phyloP scores from a whole-genome alignment of 1,140 invertebrate genomes.

The Drosophila subpulchrella region DNA sequence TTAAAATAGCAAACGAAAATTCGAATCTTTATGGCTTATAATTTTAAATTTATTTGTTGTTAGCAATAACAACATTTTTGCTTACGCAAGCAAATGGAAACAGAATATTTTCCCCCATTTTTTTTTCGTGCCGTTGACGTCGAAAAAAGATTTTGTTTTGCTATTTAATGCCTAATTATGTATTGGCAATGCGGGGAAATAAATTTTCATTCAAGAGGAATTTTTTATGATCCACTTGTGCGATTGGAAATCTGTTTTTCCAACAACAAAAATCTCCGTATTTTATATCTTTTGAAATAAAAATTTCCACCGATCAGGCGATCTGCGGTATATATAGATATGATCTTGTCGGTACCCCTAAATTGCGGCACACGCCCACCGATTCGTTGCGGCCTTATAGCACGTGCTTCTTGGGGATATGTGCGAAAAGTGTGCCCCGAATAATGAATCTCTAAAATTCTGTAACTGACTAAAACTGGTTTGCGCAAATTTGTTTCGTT shows the following conservation, averaged over 20 bases:
- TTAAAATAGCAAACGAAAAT: constrained; percentile 36
- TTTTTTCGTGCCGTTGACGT: constrained; percentile 54
- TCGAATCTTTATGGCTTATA: constrained; percentile 65
- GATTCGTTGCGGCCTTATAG: constrained; percentile 15
- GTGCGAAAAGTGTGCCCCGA: constrained; percentile 67
- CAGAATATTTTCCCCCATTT: constrained; percentile 46
- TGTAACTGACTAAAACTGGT: constrained; percentile 74
- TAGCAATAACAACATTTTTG: constrained; percentile 56
- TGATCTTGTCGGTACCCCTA: constrained; percentile 18
- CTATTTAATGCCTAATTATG: constrained; percentile 52
- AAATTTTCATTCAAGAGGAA: constrained; percentile 43
- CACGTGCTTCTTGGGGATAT: constrained; percentile 51
- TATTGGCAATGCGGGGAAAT: constrained; percentile 26
- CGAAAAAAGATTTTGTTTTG: constrained; percentile 38
- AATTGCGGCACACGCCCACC: constrained; percentile 51
- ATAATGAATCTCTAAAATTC: constrained; percentile 46
- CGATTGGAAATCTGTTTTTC: constrained; percentile 31
- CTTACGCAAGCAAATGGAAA: constrained; percentile 70
- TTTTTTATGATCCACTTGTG: constrained; percentile 49
- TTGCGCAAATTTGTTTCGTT: constrained; percentile 27
- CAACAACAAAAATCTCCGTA: constrained; percentile 5
- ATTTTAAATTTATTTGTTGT: constrained; percentile 75
- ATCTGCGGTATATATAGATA: constrained; percentile 14
- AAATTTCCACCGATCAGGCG: constrained; percentile 49
- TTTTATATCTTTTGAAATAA: constrained; percentile 33